Evolutionary conservation across 2,113 vertebrate species (phyloP), one percentile per base, ranked within the genome.

Genomic region (Urocynchramus pylzowi): DNA sequence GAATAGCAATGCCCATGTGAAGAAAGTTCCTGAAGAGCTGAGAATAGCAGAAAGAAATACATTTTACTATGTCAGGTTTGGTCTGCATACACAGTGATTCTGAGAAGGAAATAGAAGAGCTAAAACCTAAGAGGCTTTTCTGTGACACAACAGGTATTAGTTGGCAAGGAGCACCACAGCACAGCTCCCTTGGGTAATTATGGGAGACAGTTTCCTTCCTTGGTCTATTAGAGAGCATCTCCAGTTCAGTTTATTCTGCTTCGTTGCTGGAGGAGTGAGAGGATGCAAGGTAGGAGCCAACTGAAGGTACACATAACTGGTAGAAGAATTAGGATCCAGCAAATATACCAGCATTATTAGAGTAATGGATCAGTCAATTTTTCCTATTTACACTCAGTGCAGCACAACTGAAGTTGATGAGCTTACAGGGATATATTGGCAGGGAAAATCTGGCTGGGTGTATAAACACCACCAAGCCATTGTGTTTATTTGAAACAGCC

Each of bases 401-500:
- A 84, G 71, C 60, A 89, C 39, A 75, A 76, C 47, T 45, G 49
- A 91, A 61, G 52, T 6, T 87, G 68, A 81, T 95, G 69, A 95
- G 52, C 42, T 92, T 92, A 56, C 75, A 92, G 41, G n/a, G 63
- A 50, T 61, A 54, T 35, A 89, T 81, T 89, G 49, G 20, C 56
- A 82, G 81, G 49, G 53, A 89, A 86, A 92, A 89, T 52, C 16
- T 90, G 91, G 22, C 31, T 5, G 57, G 71, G 67, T 63, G 30
- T 69, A 71, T 53, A 86, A 92, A 86, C 33, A 78, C 28, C 57
- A 74, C 37, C 59, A 87, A 87, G 56, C 76, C 77, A 93, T 79
- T 61, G 47, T 79, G 59, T 65, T 94, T 70, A 93, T 92, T 84
- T 90, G 76, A 93, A 93, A 76, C 67, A 84, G 71, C 63, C 53